Conservation (phyloP, 2,888 invertebrate species). For the Erebia epiphron region DNA sequence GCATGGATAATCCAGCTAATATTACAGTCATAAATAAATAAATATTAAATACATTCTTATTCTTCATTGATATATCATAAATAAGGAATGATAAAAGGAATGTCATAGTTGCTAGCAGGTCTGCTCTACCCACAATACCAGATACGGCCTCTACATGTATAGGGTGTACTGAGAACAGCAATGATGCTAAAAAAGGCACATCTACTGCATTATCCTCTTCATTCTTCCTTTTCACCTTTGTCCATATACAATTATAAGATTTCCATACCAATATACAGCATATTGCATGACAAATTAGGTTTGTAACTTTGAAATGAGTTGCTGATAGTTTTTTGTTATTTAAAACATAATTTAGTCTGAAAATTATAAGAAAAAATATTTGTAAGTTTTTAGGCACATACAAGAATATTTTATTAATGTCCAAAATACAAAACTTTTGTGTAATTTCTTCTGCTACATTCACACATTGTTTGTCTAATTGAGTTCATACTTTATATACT, state of each 20-base stretch:
- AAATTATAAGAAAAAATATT: conserved; percentile 43
- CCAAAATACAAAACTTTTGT: no score
- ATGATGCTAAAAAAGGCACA: conserved; percentile 85
- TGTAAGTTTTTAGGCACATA: not conserved
- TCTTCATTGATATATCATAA: conserved; percentile 76
- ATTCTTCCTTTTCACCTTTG: conserved; percentile 34
- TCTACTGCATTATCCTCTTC: conserved; percentile 50
- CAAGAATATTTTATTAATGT: not conserved
- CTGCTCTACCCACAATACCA: conserved; percentile 96
- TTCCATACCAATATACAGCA: conserved; percentile 65
- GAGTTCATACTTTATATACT: not conserved
- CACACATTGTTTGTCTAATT: no score
- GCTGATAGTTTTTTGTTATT: conserved; percentile 82
- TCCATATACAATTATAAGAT: conserved; percentile 50
- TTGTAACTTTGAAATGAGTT: conserved; percentile 88
- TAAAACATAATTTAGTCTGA: conserved; percentile 86
- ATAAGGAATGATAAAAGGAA: conserved; percentile 87
- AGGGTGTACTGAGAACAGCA: conserved; percentile 95
- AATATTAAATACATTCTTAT: conserved; percentile 40
- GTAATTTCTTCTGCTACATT: no score
- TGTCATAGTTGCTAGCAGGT: conserved; percentile 91
- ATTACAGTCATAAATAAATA: conserved; percentile 62
- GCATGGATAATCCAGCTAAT: conserved; percentile 85
- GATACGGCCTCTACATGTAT: conserved; percentile 96
- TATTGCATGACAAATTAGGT: conserved; percentile 88